These are phyloP conservation scores for Cylloceria caligata DNA, from an alignment of 2,888 invertebrate genomes.

Conservation along the genomic window DNA sequence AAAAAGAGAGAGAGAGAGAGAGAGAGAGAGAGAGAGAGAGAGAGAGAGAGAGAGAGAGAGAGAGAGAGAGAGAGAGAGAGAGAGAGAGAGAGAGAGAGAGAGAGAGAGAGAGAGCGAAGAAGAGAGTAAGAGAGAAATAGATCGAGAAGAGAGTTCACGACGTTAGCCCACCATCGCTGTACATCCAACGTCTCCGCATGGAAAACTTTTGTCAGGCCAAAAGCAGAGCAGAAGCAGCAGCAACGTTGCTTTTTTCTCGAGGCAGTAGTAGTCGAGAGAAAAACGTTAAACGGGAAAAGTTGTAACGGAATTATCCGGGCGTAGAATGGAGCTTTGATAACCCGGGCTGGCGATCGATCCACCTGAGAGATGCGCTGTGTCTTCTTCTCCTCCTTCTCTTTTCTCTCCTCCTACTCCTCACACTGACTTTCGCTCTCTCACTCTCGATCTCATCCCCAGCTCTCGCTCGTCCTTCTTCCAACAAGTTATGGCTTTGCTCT, in stretches of 20 bases:
- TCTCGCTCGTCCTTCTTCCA: constrained; percentile 35
- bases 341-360: constrained; percentile 41
- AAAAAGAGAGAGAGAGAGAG: background rate
- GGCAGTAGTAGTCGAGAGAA: constrained; percentile 15
- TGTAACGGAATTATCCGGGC: constrained; percentile 56
- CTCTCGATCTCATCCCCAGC: constrained; percentile 35
- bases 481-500: constrained; percentile 36
- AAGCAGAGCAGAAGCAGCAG: constrained; percentile 26
- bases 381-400: constrained; percentile 6
- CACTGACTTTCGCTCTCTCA: constrained; percentile 31
- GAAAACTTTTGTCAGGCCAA: constrained; percentile 60
- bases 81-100: background rate
- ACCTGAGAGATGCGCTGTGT: constrained; percentile 19
- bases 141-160: constrained; percentile 21
- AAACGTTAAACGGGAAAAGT: constrained; percentile 55
- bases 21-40: background rate
- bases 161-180: constrained; percentile 44
- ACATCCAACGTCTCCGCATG: constrained; percentile 56
- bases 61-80: background rate
- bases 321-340: constrained; percentile 58
- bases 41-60: background rate
- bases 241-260: constrained; percentile 44
- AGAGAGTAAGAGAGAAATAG: background rate
- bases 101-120: too few species aligned
- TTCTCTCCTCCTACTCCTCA: too few species aligned